A percentile compares a stretch with the other conserved stretches of the same genome.
Evolutionary conservation across 2,797 vertebrate genomes (phyloP).

Genomic region (Pteronotus mesoamericanus): DNA sequence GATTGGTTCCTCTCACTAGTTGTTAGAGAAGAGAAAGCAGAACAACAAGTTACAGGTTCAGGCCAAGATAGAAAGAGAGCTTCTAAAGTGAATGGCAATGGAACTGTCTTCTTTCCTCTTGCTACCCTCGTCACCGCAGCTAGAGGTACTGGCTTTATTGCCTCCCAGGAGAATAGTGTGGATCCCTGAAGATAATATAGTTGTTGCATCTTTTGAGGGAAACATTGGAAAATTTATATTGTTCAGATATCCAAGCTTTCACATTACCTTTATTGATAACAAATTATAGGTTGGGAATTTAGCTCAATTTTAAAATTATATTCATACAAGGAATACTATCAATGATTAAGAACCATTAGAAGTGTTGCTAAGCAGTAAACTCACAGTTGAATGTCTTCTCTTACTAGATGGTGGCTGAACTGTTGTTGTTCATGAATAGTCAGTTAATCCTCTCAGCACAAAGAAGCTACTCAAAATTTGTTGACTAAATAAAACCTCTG

Average conservation of each 20-base stretch:
- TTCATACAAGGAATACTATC: background rate
- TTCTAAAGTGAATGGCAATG: background rate
- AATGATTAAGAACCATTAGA: background rate
- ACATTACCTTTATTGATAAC: background rate
- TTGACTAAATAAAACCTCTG: conserved; percentile 31
- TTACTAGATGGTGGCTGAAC: background rate
- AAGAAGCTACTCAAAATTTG: background rate
- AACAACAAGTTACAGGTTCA: background rate
- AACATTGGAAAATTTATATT: background rate
- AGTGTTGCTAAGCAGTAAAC: background rate
- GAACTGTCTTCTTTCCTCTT: background rate
- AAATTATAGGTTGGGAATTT: background rate
- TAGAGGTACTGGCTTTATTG: background rate
- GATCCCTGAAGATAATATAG: background rate
- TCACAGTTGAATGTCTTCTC: background rate
- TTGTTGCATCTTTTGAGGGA: background rate
- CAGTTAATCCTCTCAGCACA: background rate
- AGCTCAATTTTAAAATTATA: background rate
- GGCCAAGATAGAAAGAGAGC: background rate
- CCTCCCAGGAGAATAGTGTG: background rate
- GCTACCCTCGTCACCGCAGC: background rate
- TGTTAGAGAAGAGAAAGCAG: background rate
- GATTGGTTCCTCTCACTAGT: background rate
- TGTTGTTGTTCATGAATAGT: background rate
- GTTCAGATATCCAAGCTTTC: background rate